phyloP scores from a whole-genome alignment of 2,888 invertebrate genomes.

The Ectemnius continuus region DNA sequence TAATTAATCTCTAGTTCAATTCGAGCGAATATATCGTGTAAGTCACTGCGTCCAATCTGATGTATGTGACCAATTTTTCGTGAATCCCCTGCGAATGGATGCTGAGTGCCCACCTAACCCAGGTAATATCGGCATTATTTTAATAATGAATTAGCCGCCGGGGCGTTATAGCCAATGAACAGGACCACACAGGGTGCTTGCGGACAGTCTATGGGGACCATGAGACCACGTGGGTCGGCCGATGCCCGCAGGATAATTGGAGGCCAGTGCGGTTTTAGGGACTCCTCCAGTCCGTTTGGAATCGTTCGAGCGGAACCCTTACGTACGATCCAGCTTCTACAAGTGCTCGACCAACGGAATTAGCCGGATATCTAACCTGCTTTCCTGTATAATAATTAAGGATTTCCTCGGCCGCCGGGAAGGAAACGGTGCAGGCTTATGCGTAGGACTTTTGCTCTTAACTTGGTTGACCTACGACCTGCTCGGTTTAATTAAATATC shows the following conservation, averaged over 20 bases:
- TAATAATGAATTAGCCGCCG: slow-evolving; percentile 68
- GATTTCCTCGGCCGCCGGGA: slow-evolving; percentile 41
- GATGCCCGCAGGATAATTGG: slow-evolving; percentile 73
- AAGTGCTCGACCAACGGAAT: slow-evolving; percentile 58
- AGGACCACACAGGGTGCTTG: slow-evolving; percentile 60
- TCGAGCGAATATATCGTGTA: not conserved
- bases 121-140: slow-evolving; percentile 52
- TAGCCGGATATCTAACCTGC: slow-evolving; percentile 63
- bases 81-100: slow-evolving; percentile 36
- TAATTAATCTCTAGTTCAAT: not conserved
- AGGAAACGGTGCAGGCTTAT: no score
- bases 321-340: slow-evolving; percentile 54
- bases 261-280: slow-evolving; percentile 68
- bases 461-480: no score
- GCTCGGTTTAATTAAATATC: no score
- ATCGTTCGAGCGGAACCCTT: slow-evolving; percentile 53
- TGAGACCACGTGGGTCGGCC: slow-evolving; percentile 60
- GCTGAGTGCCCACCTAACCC: slow-evolving; percentile 36
- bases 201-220: slow-evolving; percentile 63
- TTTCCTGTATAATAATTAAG: slow-evolving; percentile 61
- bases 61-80: slow-evolving; percentile 41
- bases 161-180: slow-evolving; percentile 48
- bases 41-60: not conserved
- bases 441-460: no score
- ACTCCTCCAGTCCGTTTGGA: slow-evolving; percentile 56